Conservation (phyloP, 2,113 vertebrate genomes). For the Sapajus apella region DNA sequence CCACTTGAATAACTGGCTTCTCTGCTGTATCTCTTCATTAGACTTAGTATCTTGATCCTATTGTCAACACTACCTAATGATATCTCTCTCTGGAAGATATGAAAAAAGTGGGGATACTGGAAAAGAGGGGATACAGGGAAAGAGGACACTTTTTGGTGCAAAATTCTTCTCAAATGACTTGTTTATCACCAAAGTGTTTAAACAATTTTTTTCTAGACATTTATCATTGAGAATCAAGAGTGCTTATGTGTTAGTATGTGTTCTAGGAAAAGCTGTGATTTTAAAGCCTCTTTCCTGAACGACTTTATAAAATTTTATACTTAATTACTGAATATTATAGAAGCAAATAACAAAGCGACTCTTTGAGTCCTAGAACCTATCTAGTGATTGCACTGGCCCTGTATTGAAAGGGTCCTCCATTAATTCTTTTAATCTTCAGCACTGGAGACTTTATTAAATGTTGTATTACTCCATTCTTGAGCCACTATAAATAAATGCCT, state of each 20-base stretch:
- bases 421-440: background rate
- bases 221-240: background rate
- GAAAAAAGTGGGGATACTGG: background rate
- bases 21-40: background rate
- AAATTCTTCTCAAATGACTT: background rate
- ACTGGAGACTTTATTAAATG: background rate
- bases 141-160: background rate
- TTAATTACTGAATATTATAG: conserved; percentile 10
- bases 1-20: background rate
- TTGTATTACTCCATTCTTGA: background rate
- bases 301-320: conserved; percentile 18
- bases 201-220: background rate
- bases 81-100: background rate
- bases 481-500: no score
- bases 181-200: background rate
- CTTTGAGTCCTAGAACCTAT: background rate
- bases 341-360: background rate
- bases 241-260: background rate
- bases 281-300: conserved; percentile 16
- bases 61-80: background rate
- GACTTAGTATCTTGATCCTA: background rate
- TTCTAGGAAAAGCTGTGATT: background rate
- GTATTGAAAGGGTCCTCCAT: background rate
- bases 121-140: background rate
- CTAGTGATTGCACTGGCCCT: background rate